Conservation (phyloP, 2,888 invertebrate genomes). For the Achlya flavicornis region DNA sequence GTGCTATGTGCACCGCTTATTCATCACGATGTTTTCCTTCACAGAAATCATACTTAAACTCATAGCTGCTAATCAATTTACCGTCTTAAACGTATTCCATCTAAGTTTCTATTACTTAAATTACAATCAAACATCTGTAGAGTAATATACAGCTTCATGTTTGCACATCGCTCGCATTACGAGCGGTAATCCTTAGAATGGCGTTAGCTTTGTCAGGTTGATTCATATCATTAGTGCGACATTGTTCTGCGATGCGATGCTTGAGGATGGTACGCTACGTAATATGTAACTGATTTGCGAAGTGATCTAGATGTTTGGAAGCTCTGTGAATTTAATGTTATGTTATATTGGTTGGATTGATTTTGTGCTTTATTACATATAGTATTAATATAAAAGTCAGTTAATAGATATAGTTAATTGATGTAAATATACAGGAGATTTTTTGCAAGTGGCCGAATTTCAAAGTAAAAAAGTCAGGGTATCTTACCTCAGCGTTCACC, state of each 20-base stretch:
- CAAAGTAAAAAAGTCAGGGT: no score
- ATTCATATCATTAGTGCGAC: constrained; percentile 8
- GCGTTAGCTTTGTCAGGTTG: background rate
- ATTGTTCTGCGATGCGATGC: background rate
- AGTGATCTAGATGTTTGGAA: background rate
- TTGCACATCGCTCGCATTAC: constrained; percentile 5
- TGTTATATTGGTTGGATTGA: background rate
- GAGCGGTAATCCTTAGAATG: background rate
- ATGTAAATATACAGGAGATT: no score
- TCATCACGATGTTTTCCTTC: no score
- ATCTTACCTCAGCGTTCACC: no score
- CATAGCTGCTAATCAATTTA: no score
- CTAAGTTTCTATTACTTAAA: background rate
- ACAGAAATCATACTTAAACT: no score
- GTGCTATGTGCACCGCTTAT: no score
- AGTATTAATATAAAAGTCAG: no score
- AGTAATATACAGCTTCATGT: background rate
- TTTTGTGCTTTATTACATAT: background rate
- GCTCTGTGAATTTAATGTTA: background rate
- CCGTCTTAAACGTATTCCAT: background rate
- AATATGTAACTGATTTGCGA: background rate
- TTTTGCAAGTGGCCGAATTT: no score
- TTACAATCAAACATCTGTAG: background rate
- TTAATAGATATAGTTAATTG: no score
- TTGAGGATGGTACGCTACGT: background rate